These are phyloP conservation scores for Ambastaia sidthimunki DNA, from an alignment of 2,797 vertebrate genomes.

Conservation along the genomic window DNA sequence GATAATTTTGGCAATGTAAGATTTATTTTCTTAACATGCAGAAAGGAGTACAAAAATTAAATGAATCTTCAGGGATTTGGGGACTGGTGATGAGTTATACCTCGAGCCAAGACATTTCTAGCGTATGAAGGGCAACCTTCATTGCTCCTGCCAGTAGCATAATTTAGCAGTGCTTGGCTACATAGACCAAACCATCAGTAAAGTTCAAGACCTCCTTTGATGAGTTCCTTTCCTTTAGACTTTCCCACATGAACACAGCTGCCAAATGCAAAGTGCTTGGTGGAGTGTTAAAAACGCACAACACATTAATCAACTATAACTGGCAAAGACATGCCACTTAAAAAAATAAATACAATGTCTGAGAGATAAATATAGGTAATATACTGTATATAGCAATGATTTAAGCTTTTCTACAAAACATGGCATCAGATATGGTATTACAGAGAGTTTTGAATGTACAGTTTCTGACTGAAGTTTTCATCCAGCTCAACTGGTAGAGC, in stretches of 20 bases:
- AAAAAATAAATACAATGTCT: conserved; percentile 7
- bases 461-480: too few relatives aligned
- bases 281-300: conserved; percentile 57
- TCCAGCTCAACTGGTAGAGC: too few relatives aligned
- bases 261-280: conserved; percentile 48
- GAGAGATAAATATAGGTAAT: neutral
- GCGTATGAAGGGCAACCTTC: conserved; percentile 58
- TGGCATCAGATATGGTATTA: conserved; percentile 67
- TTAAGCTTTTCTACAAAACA: too few relatives aligned
- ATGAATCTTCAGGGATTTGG: conserved; percentile 45
- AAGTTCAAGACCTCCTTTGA: conserved; percentile 68
- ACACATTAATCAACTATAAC: conserved; percentile 51
- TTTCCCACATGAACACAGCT: conserved; percentile 46
- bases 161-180: conserved; percentile 32
- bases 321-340: conserved; percentile 38
- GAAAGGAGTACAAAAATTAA: conserved; percentile 22
- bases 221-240: too few relatives aligned
- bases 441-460: conserved; percentile 46
- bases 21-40: conserved; percentile 45
- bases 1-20: conserved; percentile 68
- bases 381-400: too few relatives aligned
- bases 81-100: conserved; percentile 69
- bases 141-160: conserved; percentile 35
- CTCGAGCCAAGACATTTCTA: conserved; percentile 64
- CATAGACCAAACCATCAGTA: conserved; percentile 70